Conservation (phyloP, 2,113 vertebrate genomes). For the Zapus hudsonius region DNA sequence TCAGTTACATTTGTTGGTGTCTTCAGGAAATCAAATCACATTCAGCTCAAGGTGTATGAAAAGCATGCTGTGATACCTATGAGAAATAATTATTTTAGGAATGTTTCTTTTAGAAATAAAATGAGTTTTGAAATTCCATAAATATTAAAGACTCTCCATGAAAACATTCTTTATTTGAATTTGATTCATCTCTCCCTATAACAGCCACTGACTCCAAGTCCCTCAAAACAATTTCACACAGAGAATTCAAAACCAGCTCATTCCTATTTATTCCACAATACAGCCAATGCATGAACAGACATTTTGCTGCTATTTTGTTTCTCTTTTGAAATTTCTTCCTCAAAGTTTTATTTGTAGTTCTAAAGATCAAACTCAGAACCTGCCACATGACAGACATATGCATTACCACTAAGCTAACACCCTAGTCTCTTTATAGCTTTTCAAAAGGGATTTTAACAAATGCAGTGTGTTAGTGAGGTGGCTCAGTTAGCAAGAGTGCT, state of each 20-base stretch:
- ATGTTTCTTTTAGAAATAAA: not conserved
- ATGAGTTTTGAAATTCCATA: not conserved
- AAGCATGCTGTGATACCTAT: not conserved
- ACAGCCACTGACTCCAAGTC: not conserved
- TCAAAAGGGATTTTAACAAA: not conserved
- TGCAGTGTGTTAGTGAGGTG: not conserved
- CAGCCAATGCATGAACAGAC: not conserved
- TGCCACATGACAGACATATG: not conserved
- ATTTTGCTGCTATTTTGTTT: not conserved
- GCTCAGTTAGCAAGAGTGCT: no score
- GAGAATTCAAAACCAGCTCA: not conserved
- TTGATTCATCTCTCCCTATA: not conserved
- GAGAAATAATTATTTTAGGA: not conserved
- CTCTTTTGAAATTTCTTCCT: not conserved
- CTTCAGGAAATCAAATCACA: slow-evolving; percentile 38
- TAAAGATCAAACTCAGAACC: not conserved
- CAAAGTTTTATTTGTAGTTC: not conserved
- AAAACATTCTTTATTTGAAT: not conserved
- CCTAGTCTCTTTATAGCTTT: not conserved
- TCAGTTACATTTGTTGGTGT: not conserved
- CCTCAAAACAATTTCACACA: not conserved
- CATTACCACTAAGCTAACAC: not conserved
- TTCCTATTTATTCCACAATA: not conserved
- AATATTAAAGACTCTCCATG: not conserved
- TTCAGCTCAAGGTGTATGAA: not conserved